These are phyloP conservation scores for Hucho hucho DNA, from an alignment of 2,113 vertebrate genomes.

Conservation along the genomic window DNA sequence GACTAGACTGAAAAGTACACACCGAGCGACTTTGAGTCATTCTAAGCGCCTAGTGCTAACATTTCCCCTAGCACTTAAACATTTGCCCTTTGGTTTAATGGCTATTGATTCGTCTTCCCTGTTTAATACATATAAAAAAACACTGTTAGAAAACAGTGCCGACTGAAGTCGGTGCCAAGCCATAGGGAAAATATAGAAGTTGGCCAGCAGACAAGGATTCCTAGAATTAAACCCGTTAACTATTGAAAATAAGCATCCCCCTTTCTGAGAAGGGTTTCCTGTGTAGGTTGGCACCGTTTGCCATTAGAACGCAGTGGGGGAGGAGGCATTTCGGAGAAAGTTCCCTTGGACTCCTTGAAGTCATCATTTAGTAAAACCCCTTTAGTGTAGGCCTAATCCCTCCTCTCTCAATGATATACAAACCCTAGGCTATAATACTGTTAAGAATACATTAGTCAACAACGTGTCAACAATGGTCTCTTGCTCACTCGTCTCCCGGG, in stretches of 20 bases:
- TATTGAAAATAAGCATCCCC: background rate
- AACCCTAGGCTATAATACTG: background rate
- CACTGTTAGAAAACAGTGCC: background rate
- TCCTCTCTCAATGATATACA: too few species aligned
- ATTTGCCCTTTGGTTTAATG: background rate
- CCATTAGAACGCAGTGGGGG: background rate
- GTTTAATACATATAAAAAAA: background rate
- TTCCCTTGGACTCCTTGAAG: too few species aligned
- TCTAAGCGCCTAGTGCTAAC: background rate
- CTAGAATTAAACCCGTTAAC: background rate
- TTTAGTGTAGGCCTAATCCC: too few species aligned
- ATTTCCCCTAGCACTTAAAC: background rate
- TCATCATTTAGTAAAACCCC: too few species aligned
- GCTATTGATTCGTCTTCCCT: background rate
- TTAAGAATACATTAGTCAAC: background rate
- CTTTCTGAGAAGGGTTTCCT: background rate
- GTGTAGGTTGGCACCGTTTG: background rate
- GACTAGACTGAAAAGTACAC: background rate
- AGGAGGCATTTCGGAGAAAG: background rate
- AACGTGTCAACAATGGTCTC: background rate
- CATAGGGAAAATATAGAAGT: background rate
- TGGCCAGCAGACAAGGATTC: conserved; percentile 28
- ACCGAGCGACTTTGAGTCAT: background rate
- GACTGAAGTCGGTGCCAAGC: background rate
- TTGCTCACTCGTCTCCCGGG: background rate